A percentile compares a stretch with the other conserved stretches of the same genome.
These are phyloP conservation scores for Acromyrmex charruanus DNA, from an alignment of 1,140 invertebrate genomes.

Conservation along the genomic window DNA sequence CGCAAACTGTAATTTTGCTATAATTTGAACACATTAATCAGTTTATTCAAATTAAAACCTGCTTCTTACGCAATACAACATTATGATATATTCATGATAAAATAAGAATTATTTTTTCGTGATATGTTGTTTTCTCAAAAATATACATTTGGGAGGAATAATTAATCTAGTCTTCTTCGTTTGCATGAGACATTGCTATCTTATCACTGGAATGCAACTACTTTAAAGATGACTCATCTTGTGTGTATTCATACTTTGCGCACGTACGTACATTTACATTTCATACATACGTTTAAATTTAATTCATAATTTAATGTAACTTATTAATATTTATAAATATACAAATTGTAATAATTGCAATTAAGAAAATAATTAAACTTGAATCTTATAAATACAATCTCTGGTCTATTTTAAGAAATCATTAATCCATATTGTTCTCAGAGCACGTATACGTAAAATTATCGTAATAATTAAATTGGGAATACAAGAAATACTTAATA, in stretches of 20 bases:
- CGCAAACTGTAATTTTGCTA: background rate
- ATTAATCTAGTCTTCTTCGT: background rate
- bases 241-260: conserved; percentile 63
- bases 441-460: background rate
- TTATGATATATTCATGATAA: background rate
- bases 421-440: background rate
- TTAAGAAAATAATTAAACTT: background rate
- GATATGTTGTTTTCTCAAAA: background rate
- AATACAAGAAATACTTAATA: background rate
- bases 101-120: background rate
- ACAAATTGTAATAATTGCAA: background rate
- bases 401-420: background rate
- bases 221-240: conserved; percentile 76
- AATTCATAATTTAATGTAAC: background rate
- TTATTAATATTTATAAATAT: background rate
- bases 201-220: conserved; percentile 74
- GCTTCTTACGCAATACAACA: background rate
- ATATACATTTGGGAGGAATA: background rate
- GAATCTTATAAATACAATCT: background rate
- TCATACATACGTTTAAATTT: background rate
- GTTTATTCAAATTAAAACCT: background rate
- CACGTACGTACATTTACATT: conserved; percentile 42
- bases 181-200: conserved; percentile 53
- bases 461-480: background rate
- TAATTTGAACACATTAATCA: background rate